Evolutionary conservation across 2,888 invertebrate genomes (phyloP).

Genomic region (Palloptera scutellata): DNA sequence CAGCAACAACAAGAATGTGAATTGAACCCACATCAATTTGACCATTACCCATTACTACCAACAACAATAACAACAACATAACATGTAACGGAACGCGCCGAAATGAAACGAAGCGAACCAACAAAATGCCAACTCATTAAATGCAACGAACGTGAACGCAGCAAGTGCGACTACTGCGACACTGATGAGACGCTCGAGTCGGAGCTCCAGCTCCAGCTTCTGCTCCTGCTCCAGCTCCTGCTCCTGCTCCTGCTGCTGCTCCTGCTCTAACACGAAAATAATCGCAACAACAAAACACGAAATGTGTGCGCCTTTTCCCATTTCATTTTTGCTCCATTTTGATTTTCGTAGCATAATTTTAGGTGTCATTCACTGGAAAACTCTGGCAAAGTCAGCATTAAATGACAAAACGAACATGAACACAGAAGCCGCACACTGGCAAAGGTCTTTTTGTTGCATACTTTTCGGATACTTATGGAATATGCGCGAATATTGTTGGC

Average conservation of each 20-base stretch:
- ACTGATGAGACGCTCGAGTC: conserved; percentile 32
- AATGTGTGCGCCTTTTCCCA: conserved; percentile 31
- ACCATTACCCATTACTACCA: conserved; percentile 33
- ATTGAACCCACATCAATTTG: conserved; percentile 41
- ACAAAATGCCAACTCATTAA: conserved; percentile 52
- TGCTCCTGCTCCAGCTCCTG: neutral
- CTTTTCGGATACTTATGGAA: too few species aligned
- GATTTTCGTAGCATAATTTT: conserved; percentile 53
- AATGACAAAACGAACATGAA: conserved; percentile 14
- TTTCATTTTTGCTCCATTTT: conserved; percentile 15
- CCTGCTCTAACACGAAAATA: conserved; percentile 24
- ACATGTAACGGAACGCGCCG: conserved; percentile 28
- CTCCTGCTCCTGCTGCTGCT: conserved; percentile 13
- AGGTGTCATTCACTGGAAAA: conserved; percentile 47
- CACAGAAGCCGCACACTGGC: too few species aligned
- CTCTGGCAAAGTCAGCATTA: conserved; percentile 32
- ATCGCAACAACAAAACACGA: neutral
- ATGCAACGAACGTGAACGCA: conserved; percentile 48
- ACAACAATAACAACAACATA: conserved; percentile 22
- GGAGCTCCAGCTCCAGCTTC: neutral
- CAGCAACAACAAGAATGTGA: conserved; percentile 8
- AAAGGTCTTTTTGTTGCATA: too few species aligned
- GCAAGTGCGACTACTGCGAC: conserved; percentile 32
- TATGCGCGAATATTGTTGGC: neutral
- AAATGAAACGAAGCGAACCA: conserved; percentile 10